Conservation (phyloP, 2,797 vertebrate genomes). For the Acanthopagrus latus region DNA sequence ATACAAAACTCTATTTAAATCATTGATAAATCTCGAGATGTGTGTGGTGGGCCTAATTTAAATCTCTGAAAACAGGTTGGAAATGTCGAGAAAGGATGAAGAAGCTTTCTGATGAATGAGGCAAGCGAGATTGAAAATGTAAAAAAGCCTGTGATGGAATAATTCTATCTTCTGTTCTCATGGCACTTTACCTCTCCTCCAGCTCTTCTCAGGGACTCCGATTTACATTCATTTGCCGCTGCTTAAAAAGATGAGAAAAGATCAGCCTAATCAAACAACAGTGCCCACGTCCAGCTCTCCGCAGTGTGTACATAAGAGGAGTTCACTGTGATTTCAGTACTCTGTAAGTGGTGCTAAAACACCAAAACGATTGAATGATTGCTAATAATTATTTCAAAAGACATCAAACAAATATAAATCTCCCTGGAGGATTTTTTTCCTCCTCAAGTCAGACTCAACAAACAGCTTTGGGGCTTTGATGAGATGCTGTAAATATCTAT, state of each 20-base stretch:
- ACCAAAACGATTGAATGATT: conserved; percentile 5
- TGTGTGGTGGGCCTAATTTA: background rate
- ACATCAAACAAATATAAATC: conserved; percentile 11
- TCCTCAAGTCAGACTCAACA: conserved; percentile 38
- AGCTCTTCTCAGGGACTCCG: conserved; percentile 26
- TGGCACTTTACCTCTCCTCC: conserved; percentile 10
- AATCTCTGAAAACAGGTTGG: background rate
- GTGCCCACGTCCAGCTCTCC: conserved; percentile 19
- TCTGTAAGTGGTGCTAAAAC: conserved; percentile 22
- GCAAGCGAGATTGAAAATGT: conserved; percentile 4
- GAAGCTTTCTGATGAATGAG: conserved; percentile 6
- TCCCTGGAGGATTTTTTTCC: conserved; percentile 2
- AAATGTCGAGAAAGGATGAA: background rate
- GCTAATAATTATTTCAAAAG: conserved; percentile 51
- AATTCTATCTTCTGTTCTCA: conserved; percentile 27
- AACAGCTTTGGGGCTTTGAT: conserved; percentile 52
- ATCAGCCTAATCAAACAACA: conserved; percentile 49
- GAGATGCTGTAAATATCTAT: conserved; percentile 47
- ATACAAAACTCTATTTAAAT: background rate
- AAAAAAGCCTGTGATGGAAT: conserved; percentile 28
- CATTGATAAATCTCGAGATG: background rate
- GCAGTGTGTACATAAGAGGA: conserved; percentile 32
- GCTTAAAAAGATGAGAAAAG: conserved; percentile 55
- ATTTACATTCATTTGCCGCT: conserved; percentile 46
- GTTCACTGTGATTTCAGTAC: conserved; percentile 25